These are phyloP conservation scores for Acanthochromis polyacanthus DNA, from an alignment of 2,113 vertebrate genomes.

Conservation along the genomic window DNA sequence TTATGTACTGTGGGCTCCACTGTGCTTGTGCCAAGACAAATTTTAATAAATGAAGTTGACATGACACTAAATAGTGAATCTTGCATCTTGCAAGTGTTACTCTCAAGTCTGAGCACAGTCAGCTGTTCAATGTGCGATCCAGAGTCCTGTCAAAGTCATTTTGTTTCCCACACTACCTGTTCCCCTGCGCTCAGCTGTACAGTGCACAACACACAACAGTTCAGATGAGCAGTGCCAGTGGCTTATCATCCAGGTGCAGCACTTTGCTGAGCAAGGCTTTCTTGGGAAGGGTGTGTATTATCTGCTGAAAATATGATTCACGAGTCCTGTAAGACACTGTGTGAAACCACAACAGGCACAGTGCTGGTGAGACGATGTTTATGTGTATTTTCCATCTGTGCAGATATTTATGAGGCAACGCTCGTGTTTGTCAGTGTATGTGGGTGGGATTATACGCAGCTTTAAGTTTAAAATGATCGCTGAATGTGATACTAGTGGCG, in stretches of 20 bases:
- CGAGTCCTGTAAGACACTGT: not conserved
- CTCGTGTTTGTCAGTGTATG: not conserved
- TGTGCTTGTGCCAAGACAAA: too few relatives aligned
- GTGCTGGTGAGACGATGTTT: not conserved
- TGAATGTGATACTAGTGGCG: not conserved
- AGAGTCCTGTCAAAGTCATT: not conserved
- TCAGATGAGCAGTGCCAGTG: not conserved
- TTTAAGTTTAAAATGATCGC: constrained; percentile 4
- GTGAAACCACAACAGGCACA: not conserved
- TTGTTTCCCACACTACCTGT: not conserved
- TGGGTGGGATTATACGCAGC: not conserved
- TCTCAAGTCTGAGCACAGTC: not conserved
- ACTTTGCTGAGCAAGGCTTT: constrained; percentile 13
- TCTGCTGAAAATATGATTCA: constrained; percentile 20
- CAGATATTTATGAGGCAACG: not conserved
- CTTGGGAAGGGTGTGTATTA: constrained; percentile 27
- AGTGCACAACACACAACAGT: not conserved
- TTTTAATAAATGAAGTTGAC: too few relatives aligned
- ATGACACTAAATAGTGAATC: too few relatives aligned
- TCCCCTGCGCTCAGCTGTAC: not conserved
- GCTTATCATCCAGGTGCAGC: constrained; percentile 2
- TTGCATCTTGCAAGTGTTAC: too few relatives aligned
- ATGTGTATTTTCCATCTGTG: constrained; percentile 2
- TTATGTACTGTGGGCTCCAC: too few relatives aligned
- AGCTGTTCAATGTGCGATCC: not conserved